Base-by-base conservation (phyloP, 2,888 invertebrate genomes). In the Apamea sordens region DNA sequence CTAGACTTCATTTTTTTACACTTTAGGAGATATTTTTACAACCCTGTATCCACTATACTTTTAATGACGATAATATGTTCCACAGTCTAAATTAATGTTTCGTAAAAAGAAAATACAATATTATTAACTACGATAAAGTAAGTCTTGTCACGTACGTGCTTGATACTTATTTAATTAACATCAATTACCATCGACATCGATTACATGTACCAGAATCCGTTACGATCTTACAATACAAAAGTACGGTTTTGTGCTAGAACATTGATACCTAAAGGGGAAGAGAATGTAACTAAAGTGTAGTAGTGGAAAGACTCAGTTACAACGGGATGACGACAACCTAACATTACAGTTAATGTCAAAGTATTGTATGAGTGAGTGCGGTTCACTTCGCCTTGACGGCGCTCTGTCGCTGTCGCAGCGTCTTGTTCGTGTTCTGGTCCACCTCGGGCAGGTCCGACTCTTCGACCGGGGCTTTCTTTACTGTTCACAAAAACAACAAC, bases 381-480 rank as follows among this genome's bases (percentile, higher is more conserved):
- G 71, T 91, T 97, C 97, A 97, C 96, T 97, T 98, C 86, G 97
- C 95, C 94, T 98, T 98, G 83, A 94, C 92, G 90, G 95, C 94
- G 80, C 97, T 96, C 85, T 97, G 93, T 89, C 98, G 97, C 90
- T 97, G 97, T 90, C 98, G 97, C 86, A 98, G 96, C 83, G 97
- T 98, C 94, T 98, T 98, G 96, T 98, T 98, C 53, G 98, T 98
- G 93, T 98, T 98, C 96, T 99, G 99, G 95, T 99, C 99, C 78
- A 99, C 99, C 96, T 99, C 99, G 0, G 99, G 99, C 86, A 99
- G 97, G 92, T 99, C 99, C 75, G 98, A 99, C 89, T 99, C 98
- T 59, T 97, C 96, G 47, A 90, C 89, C 3, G 95, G 94, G 61
- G 97, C 95, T 94, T 97, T 98, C 97, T 98, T 98, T 82, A 95